phyloP scores from a whole-genome alignment of 2,113 vertebrate genomes.

The Leptobrachium leishanense region DNA sequence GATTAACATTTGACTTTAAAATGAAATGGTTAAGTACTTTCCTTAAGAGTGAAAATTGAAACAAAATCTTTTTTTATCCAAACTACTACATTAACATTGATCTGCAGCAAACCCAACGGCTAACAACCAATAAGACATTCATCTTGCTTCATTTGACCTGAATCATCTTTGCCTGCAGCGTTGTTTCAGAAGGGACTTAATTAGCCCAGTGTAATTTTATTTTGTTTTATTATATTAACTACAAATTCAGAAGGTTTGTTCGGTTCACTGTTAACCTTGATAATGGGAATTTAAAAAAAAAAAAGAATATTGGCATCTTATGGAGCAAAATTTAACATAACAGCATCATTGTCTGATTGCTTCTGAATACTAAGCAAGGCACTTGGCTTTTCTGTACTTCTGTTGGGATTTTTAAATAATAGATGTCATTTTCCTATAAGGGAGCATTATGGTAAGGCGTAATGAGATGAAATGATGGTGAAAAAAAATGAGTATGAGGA shows the following conservation, averaged over 20 bases:
- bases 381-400: constrained; percentile 51
- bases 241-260: constrained; percentile 25
- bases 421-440: constrained; percentile 53
- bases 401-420: constrained; percentile 59
- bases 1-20: too few species aligned
- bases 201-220: constrained; percentile 27
- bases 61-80: constrained; percentile 4
- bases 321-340: constrained; percentile 3
- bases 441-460: constrained; percentile 50
- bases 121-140: constrained; percentile 20
- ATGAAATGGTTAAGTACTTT: not conserved
- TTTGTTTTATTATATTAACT: constrained; percentile 17
- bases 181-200: constrained; percentile 34
- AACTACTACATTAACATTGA: constrained; percentile 8
- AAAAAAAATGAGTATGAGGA: constrained; percentile 49
- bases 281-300: not conserved
- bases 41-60: not conserved
- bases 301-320: constrained; percentile 18
- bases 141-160: constrained; percentile 46
- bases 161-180: constrained; percentile 35
- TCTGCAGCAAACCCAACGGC: constrained; percentile 10
- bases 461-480: constrained; percentile 50
- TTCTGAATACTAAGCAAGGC: constrained; percentile 20
- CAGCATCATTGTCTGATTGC: not conserved
- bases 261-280: constrained; percentile 30